phyloP scores from a whole-genome alignment of 2,888 invertebrate genomes.

The Anoplius nigerrimus region DNA sequence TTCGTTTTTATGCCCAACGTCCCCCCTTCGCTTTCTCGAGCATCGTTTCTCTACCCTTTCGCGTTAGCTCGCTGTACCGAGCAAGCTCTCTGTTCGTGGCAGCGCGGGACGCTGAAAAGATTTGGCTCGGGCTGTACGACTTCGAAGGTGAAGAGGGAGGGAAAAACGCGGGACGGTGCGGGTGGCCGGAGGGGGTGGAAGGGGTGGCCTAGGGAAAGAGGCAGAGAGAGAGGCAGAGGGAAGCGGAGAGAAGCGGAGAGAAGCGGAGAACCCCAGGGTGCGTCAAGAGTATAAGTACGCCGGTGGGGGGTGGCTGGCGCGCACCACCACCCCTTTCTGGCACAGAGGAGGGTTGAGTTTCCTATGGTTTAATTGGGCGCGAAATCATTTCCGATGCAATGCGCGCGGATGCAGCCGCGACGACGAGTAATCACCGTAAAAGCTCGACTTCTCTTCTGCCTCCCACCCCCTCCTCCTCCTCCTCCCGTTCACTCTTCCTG shows the following conservation, averaged over 20 bases:
- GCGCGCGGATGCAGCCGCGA: conserved; percentile 68
- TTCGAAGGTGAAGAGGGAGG: conserved; percentile 9
- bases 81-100: conserved; percentile 2
- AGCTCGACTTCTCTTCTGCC: conserved; percentile 62
- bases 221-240: conserved; percentile 24
- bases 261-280: conserved; percentile 53
- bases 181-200: neutral
- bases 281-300: conserved; percentile 66
- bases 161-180: neutral
- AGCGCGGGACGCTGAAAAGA: conserved; percentile 49
- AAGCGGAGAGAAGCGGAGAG: conserved; percentile 20
- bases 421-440: conserved; percentile 73
- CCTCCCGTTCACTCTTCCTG: conserved; percentile 1
- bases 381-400: conserved; percentile 74
- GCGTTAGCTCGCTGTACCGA: neutral
- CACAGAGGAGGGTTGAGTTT: conserved; percentile 65
- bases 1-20: neutral
- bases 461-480: conserved; percentile 15
- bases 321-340: conserved; percentile 40
- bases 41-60: too few relatives aligned
- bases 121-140: conserved; percentile 50
- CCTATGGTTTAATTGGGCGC: conserved; percentile 74
- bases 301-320: conserved; percentile 47
- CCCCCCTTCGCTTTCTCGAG: too few relatives aligned
- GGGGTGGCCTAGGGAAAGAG: neutral